These are phyloP conservation scores for Trichacis sp. DNA, from an alignment of 2,888 invertebrate genomes.

Conservation along the genomic window DNA sequence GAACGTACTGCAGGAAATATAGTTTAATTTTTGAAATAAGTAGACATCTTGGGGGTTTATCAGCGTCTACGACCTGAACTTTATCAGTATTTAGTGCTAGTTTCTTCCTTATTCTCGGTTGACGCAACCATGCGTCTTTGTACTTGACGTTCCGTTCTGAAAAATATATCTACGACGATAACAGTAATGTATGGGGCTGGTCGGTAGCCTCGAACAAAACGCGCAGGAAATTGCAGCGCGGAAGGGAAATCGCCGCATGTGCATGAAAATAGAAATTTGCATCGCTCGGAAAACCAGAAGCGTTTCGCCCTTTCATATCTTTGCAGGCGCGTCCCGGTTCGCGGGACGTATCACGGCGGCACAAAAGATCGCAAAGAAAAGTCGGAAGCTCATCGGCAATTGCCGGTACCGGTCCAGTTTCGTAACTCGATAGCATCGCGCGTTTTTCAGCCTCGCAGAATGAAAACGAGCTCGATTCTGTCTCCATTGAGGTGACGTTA, in stretches of 20 bases:
- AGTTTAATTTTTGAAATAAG: too few species aligned
- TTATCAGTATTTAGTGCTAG: not conserved
- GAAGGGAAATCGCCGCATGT: conserved; percentile 20
- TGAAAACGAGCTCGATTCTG: too few species aligned
- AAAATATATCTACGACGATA: conserved; percentile 30
- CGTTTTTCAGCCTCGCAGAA: too few species aligned
- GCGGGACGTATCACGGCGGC: too few species aligned
- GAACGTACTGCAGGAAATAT: too few species aligned
- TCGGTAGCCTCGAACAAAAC: conserved; percentile 17
- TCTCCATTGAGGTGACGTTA: too few species aligned
- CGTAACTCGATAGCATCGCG: conserved; percentile 21
- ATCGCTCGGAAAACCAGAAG: conserved; percentile 35
- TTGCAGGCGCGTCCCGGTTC: conserved; percentile 34
- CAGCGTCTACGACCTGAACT: not conserved
- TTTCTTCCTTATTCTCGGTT: not conserved
- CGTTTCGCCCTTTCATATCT: conserved; percentile 29
- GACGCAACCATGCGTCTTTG: conserved; percentile 8
- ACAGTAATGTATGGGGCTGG: conserved; percentile 17
- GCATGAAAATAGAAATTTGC: conserved; percentile 44
- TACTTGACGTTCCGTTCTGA: conserved; percentile 29
- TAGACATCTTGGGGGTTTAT: not conserved
- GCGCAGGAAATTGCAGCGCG: conserved; percentile 21
- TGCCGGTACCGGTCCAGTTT: conserved; percentile 26
- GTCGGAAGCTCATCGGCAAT: conserved; percentile 29
- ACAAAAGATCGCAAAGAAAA: conserved; percentile 15